Conservation (phyloP, 2,113 vertebrate genomes). For the Fregetta grallaria region DNA sequence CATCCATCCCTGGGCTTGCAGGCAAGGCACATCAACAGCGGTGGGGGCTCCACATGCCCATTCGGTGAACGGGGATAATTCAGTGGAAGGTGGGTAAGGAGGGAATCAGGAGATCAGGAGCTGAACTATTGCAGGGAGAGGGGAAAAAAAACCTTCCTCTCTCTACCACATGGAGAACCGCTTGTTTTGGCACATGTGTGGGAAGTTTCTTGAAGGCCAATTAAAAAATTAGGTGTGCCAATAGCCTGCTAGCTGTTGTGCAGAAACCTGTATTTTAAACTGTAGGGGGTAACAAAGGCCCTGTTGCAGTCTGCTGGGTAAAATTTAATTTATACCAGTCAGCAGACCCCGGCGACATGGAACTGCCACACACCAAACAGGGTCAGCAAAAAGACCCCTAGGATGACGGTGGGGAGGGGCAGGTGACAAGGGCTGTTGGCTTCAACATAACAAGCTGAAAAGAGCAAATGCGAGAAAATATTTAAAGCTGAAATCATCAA, state of each 20-base stretch:
- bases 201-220: background rate
- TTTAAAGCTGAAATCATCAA: background rate
- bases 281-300: background rate
- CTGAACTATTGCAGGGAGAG: background rate
- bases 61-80: fast-evolving
- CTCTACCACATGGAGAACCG: background rate
- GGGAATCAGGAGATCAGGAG: background rate
- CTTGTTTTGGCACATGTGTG: background rate
- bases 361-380: fast-evolving
- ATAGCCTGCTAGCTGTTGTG: background rate
- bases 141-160: fast-evolving
- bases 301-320: background rate
- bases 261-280: slow-evolving; percentile 2
- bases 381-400: fast-evolving
- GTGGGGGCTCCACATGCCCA: fast-evolving
- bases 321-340: background rate
- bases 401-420: background rate
- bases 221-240: background rate
- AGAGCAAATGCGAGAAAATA: background rate
- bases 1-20: background rate
- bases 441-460: background rate
- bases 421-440: background rate
- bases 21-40: background rate
- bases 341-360: background rate
- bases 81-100: background rate